A percentile compares a stretch with the other conserved stretches of the same genome.
Conservation (phyloP, 2,113 vertebrate species). For the Pogonocichla stellata region DNA sequence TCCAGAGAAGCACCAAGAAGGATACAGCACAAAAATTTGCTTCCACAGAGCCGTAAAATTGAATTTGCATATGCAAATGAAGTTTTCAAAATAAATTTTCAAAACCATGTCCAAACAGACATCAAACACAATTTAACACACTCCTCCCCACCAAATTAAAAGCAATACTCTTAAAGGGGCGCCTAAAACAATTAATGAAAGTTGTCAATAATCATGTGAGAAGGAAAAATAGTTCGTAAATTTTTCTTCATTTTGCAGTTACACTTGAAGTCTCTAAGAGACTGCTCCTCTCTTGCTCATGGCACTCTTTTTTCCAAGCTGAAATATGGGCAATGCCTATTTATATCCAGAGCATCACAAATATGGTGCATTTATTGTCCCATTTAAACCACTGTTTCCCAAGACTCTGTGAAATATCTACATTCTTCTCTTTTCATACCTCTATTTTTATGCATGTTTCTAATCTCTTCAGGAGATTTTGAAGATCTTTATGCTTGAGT, state of each 20-base stretch:
- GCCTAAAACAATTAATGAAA: neutral
- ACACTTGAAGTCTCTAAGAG: neutral
- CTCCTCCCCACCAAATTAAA: neutral
- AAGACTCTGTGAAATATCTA: neutral
- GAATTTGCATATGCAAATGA: neutral
- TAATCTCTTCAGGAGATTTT: neutral
- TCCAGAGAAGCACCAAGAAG: neutral
- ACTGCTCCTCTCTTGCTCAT: neutral
- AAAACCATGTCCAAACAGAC: neutral
- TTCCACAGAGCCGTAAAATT: neutral
- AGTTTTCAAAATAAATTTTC: neutral
- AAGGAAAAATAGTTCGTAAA: neutral
- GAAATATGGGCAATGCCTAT: neutral
- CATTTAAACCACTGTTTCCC: neutral
- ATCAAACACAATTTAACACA: neutral
- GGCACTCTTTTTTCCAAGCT: neutral
- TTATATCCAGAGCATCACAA: neutral
- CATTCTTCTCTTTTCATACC: neutral
- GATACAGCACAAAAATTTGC: neutral
- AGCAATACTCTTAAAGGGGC: neutral
- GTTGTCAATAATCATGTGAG: neutral
- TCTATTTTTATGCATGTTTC: neutral
- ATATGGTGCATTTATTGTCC: neutral
- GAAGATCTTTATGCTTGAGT: neutral
- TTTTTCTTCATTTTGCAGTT: neutral